Percentiles rank a stretch among this genome's conserved stretches.
These are phyloP conservation scores for Rhyacophila evoluta DNA, from an alignment of 2,888 invertebrate genomes.

Conservation along the genomic window DNA sequence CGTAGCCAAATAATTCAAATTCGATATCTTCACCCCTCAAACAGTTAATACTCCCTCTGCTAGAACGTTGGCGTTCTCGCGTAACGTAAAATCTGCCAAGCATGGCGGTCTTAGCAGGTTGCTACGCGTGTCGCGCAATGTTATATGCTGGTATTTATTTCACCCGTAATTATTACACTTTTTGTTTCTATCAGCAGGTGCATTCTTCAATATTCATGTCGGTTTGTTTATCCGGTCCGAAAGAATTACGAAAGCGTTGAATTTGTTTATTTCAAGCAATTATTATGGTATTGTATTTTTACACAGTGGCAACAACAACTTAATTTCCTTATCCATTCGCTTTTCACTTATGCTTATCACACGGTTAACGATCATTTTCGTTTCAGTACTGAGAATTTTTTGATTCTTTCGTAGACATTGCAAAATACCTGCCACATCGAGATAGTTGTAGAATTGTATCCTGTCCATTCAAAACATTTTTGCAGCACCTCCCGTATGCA, in stretches of 20 bases:
- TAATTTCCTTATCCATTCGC: too few relatives aligned
- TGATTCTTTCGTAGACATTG: too few relatives aligned
- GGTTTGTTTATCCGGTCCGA: constrained; percentile 50
- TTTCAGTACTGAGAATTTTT: too few relatives aligned
- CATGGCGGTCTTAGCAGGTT: constrained; percentile 35
- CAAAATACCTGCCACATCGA: too few relatives aligned
- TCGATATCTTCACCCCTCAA: background rate
- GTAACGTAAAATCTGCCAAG: constrained; percentile 25
- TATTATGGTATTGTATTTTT: too few relatives aligned
- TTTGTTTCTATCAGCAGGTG: constrained; percentile 51
- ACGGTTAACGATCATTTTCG: too few relatives aligned
- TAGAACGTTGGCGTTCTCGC: background rate
- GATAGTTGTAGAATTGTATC: too few relatives aligned
- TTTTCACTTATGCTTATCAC: too few relatives aligned
- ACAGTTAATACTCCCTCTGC: background rate
- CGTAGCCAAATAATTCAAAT: background rate
- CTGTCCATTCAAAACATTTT: too few relatives aligned
- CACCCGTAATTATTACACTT: constrained; percentile 44
- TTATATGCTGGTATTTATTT: constrained; percentile 45
- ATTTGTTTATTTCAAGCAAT: constrained; percentile 43
- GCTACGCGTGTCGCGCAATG: constrained; percentile 40
- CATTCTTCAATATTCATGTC: constrained; percentile 31
- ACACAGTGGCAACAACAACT: too few relatives aligned
- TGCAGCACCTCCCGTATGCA: too few relatives aligned
- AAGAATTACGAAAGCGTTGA: constrained; percentile 45